Evolutionary conservation across 2,797 vertebrate species (phyloP).

Genomic region (Fistularia tabacaria): DNA sequence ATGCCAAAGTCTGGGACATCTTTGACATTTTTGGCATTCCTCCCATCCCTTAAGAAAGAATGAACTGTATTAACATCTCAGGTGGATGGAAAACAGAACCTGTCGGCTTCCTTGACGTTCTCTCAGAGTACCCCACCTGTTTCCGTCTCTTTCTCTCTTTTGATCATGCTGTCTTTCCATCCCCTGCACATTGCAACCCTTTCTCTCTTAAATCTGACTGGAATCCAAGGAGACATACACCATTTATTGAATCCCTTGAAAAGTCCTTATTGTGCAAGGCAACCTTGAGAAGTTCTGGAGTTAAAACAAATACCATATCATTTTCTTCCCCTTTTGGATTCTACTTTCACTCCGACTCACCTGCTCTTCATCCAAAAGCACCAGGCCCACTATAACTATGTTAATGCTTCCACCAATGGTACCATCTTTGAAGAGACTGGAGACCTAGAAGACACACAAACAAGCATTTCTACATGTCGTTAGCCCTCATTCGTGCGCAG

Average conservation of each 20-base stretch:
- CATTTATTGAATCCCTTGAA: slow-evolving; percentile 76
- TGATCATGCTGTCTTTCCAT: slow-evolving; percentile 24
- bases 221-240: slow-evolving; percentile 63
- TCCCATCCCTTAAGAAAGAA: slow-evolving; percentile 54
- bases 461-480: background rate
- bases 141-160: slow-evolving; percentile 48
- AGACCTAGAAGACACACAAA: slow-evolving; percentile 76
- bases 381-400: slow-evolving; percentile 85
- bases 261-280: slow-evolving; percentile 38
- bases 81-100: slow-evolving; percentile 59
- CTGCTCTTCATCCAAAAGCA: slow-evolving; percentile 89
- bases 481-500: no score
- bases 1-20: slow-evolving; percentile 28
- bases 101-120: background rate
- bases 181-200: slow-evolving; percentile 22
- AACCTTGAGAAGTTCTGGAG: slow-evolving; percentile 21
- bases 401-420: slow-evolving; percentile 91
- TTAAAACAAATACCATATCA: slow-evolving; percentile 6
- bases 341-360: slow-evolving; percentile 63
- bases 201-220: slow-evolving; percentile 56
- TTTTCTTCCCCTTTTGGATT: background rate
- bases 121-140: slow-evolving; percentile 25
- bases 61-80: slow-evolving; percentile 66
- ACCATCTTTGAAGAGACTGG: slow-evolving; percentile 87
- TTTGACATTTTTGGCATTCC: slow-evolving; percentile 58